Evolutionary conservation across 2,888 invertebrate genomes (phyloP).

Genomic region (Drosophila stalkeri): DNA sequence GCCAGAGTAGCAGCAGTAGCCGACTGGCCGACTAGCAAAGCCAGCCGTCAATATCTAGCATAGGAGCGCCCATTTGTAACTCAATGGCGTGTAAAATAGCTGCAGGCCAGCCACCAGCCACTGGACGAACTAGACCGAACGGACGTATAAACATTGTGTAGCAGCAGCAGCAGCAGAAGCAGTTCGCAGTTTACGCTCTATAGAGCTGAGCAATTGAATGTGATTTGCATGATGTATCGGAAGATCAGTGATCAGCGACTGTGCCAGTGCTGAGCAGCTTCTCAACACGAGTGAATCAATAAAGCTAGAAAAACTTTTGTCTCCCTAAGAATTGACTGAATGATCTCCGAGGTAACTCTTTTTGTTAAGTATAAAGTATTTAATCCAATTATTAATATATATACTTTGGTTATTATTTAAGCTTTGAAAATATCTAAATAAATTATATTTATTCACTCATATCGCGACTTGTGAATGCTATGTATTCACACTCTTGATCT

Average conservation of each 20-base stretch:
- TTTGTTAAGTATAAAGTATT: neutral
- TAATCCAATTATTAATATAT: neutral
- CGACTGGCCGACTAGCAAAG: conserved; percentile 17
- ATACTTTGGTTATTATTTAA: too few relatives aligned
- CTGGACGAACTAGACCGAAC: conserved; percentile 39
- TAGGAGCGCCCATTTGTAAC: conserved; percentile 62
- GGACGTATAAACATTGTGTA: conserved; percentile 26
- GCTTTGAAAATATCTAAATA: too few relatives aligned
- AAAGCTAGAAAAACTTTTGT: too few relatives aligned
- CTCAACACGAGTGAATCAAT: neutral
- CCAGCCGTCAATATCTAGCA: conserved; percentile 35
- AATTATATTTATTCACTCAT: too few relatives aligned
- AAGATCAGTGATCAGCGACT: neutral
- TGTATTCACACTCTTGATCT: neutral
- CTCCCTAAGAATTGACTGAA: too few relatives aligned
- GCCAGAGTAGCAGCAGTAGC: conserved; percentile 35
- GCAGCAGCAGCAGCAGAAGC: conserved; percentile 10
- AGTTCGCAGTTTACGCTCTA: conserved; percentile 5
- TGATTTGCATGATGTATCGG: conserved; percentile 15
- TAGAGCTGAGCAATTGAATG: conserved; percentile 39
- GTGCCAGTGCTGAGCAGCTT: neutral
- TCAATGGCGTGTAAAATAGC: conserved; percentile 79
- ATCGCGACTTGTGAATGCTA: neutral
- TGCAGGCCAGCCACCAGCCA: conserved; percentile 65
- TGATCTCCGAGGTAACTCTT: too few relatives aligned